Base-by-base conservation (phyloP, 30 jellyfish, hydroid and myxozoan species). In the Calvadosia cruxmelitensis region DNA sequence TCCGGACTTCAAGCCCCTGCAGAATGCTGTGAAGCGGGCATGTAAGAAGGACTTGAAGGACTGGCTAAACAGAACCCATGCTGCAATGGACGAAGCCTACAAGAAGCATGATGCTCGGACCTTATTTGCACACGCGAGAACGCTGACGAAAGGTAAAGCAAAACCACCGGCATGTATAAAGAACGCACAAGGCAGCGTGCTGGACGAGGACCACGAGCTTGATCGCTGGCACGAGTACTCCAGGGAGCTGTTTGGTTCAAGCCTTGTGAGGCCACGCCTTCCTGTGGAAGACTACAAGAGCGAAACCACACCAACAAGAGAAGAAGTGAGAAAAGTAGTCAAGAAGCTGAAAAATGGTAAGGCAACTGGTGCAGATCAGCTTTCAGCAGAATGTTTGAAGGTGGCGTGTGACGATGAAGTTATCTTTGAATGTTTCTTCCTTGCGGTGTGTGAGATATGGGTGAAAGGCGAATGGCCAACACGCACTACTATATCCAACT, bases 401-500 rank as follows among this genome's bases (percentile, higher is more conserved):
- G 66, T 49, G 7, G 15, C 31, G 25, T 68, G 70, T n/a, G n/a
- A n/a, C 7, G 65, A 36, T 36, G 12, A 25, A 25, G 76, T 63
- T 1, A 29, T 63, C 31, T 0, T 1, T 29, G n/a, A n/a, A n/a
- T n/a, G n/a, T n/a, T n/a, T n/a, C n/a, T n/a, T n/a, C n/a, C n/a
- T n/a, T n/a, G n/a, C n/a, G n/a, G n/a, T n/a, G n/a, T n/a, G n/a
- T n/a, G n/a, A 33, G 63, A 74, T 42, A 16, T 74, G 74, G 74
- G 53, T 16, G n/a, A 72, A 77, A 3, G 49, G 49, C n/a, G 65
- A 74, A 42, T 36, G 66, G 74, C 77, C 85, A 65, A 20, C 34
- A 2, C 65, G 50, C 71, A 64, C 67, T 66, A 50, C 31, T n/a
- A 48, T 36, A 25, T 27, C 67, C 23, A 50, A 26, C 28, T 49